Base-by-base conservation (phyloP, 2,888 invertebrate species). In the Lasioglossum marginatum region DNA sequence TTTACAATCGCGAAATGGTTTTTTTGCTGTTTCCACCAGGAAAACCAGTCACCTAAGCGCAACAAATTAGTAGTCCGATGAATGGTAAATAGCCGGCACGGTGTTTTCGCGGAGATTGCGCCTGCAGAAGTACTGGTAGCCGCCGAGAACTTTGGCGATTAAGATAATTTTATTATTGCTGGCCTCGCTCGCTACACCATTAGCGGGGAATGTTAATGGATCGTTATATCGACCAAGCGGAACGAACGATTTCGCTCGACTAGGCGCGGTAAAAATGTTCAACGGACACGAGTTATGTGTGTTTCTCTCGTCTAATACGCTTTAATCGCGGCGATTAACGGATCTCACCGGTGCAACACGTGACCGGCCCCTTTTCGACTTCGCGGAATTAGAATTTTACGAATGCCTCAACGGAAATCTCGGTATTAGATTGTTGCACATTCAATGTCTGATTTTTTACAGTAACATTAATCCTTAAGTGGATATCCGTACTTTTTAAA, bases 151-250 rank as follows among this genome's bases (percentile, higher is more conserved):
- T 84, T 82, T 70, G 80, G 73, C 85, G 87, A 90, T 90, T 90
- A 90, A 90, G 89, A 90, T 90, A 89, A 90, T 90, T 90, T 90
- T 90, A 88, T 90, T 90, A 90, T 86, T 84, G 79, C 76, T 34
- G 63, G 74, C 88, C 70, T 76, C 77, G 71, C 57, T 52, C 66
- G 84, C 79, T 81, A 70, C 78, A 76, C 89, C 90, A 89, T 90
- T 90, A 90, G 87, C 79, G 87, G 79, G 74, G 87, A 83, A 82
- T 89, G 90, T 89, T 90, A 90, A 90, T 87, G 90, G 90, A 60
- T 82, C 72, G 83, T 88, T 80, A 77, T 83, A 86, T 89, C 87
- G 89, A 87, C 78, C 82, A 81, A 81, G 89, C 83, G 88, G 83
- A 89, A 90, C 88, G 89, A 88, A 88, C 83, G 87, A 90, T 89